Percentiles rank a stretch among this genome's conserved stretches.
Conservation (phyloP, 2,113 vertebrate genomes). For the Petaurus breviceps region DNA sequence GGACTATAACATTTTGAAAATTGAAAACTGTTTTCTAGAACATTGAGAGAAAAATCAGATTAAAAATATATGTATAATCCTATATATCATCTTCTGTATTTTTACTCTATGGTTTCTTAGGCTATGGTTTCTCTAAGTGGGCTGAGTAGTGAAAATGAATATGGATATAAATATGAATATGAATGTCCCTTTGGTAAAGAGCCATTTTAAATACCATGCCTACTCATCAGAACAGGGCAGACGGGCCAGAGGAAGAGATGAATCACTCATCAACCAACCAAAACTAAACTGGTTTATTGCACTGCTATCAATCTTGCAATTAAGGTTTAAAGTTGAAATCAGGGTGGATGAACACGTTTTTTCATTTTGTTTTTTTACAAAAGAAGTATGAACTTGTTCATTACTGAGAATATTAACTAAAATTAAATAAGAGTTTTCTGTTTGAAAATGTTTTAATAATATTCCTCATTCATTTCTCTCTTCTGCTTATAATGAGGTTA, state of each 20-base stretch:
- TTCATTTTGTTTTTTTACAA: slow-evolving; percentile 38
- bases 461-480: slow-evolving; percentile 42
- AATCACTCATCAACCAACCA: slow-evolving; percentile 70
- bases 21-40: slow-evolving; percentile 38
- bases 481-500: slow-evolving; percentile 66
- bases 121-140: slow-evolving; percentile 56
- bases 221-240: slow-evolving; percentile 43
- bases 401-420: slow-evolving; percentile 48
- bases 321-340: slow-evolving; percentile 62
- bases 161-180: not conserved
- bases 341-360: slow-evolving; percentile 43
- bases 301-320: slow-evolving; percentile 53
- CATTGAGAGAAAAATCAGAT: slow-evolving; percentile 44
- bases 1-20: slow-evolving; percentile 47
- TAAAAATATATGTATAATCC: slow-evolving; percentile 38
- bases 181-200: slow-evolving; percentile 44
- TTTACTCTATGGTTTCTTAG: not conserved
- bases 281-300: slow-evolving; percentile 66
- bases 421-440: slow-evolving; percentile 46
- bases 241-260: slow-evolving; percentile 41
- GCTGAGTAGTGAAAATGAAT: slow-evolving; percentile 48
- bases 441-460: slow-evolving; percentile 63
- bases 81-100: slow-evolving; percentile 16
- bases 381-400: slow-evolving; percentile 57
- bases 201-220: slow-evolving; percentile 64